Evolutionary conservation across 2,888 invertebrate species (phyloP), one percentile per base, ranked within the genome.

Genomic region (Julus scandinavius): DNA sequence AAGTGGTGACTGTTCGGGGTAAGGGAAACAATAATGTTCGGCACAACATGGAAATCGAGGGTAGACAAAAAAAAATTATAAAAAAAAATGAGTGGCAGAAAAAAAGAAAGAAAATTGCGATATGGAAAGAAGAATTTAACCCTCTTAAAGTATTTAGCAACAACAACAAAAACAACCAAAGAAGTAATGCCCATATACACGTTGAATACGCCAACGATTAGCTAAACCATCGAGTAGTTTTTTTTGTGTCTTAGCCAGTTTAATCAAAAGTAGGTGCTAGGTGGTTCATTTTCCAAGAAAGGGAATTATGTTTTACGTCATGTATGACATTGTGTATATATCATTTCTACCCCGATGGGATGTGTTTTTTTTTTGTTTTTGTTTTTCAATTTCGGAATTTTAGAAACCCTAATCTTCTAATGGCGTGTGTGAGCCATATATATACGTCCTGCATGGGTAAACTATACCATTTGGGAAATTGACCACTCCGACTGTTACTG

Each of bases 31-130:
- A 85, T 85, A 85, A 45, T 85, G 85, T 85, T 41, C n/a, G n/a
- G 49, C 15, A 15, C 85, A 45, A n/a, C 41, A 13, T 85, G 85
- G 49, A 85, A 85, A 85, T 45, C 49, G 85, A 85, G 85, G 15
- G 29, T 72, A 85, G 85, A 49, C 85, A 13, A 41, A 41, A 7
- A 49, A 49, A 49, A 41, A 84, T 49, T 13, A 84, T 38, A 38
- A 84, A 20, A 84, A 63, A 72, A 72, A 72, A 72, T 29, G 72
- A 93, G 90, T 96, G 96, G 92, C 95, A 95, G 91, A 95, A 97
- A 91, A 96, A 97, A 95, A 72, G 4, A 20, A 63, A 63, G 63
- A 63, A 29, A 29, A 29, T 29, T 72, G 72, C 72, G n/a, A 72
- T 72, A 11, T 17, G 72, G 29, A 29, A 72, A 72, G 72, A 72